Conservation (phyloP, 2,888 invertebrate genomes). For the Erebia aethiops region DNA sequence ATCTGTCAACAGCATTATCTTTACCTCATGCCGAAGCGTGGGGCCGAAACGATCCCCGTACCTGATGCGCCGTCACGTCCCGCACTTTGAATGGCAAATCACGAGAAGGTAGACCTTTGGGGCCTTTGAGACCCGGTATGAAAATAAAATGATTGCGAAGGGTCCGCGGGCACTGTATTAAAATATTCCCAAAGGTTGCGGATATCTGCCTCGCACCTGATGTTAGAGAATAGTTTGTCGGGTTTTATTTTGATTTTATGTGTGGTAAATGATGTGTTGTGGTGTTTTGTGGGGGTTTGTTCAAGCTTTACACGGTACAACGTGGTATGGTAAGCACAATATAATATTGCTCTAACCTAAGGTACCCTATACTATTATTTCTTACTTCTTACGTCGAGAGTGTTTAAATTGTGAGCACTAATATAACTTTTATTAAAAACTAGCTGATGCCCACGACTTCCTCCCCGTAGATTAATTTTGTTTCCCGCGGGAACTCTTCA, state of each 20-base stretch:
- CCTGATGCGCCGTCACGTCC: constrained; percentile 49
- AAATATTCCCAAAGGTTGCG: constrained; percentile 73
- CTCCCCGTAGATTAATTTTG: too few relatives aligned
- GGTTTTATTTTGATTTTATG: constrained; percentile 66
- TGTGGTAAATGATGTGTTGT: constrained; percentile 45
- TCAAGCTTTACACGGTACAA: not conserved
- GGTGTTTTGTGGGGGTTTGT: constrained; percentile 3
- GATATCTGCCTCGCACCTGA: constrained; percentile 65
- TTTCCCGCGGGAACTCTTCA: too few relatives aligned
- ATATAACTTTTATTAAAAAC: too few relatives aligned
- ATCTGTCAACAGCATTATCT: constrained; percentile 76
- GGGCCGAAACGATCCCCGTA: constrained; percentile 33
- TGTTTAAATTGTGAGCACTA: too few relatives aligned
- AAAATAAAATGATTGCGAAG: constrained; percentile 81
- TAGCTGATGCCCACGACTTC: too few relatives aligned
- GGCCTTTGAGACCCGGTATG: constrained; percentile 75
- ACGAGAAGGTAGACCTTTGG: constrained; percentile 75
- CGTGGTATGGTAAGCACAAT: not conserved
- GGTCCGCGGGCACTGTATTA: constrained; percentile 71
- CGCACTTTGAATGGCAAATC: constrained; percentile 78
- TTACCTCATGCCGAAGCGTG: constrained; percentile 50
- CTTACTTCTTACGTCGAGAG: too few relatives aligned
- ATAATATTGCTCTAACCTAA: not conserved
- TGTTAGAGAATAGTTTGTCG: constrained; percentile 66
- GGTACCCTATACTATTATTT: not conserved